Base-by-base conservation (phyloP, 2,888 invertebrate genomes). In the Tenthredo distinguenda region DNA sequence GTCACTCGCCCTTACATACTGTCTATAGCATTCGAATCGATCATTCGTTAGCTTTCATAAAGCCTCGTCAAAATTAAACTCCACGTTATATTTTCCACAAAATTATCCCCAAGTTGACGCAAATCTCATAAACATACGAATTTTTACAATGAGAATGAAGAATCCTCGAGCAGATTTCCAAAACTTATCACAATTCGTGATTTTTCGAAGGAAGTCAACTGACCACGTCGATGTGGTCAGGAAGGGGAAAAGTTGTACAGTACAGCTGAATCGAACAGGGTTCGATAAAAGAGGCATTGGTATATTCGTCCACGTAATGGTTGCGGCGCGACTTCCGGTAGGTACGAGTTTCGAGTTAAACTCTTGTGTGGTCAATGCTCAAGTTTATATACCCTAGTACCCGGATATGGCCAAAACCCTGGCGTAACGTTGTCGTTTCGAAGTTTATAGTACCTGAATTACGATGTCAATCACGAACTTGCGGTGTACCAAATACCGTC, bases 401-500 rank as follows among this genome's bases (percentile, higher is more conserved):
- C 83, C 83, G 83, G 83, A 83, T 83, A 83, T 68, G 47, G 83
- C 68, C 83, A 68, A 83, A 83, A 83, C 47, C 47, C 18, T 18
- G 31, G 47, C 68, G 68, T 58, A 71, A 83, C 31, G 71, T 65
- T 40, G 83, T 83, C 65, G 58, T 83, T 83, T 83, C 12, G 50
- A 83, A 83, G 47, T 31, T 65, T 83, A 81, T 40, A 74, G 37
- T 81, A 68, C 83, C 83, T 83, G 71, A 68, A 68, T 83, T 83
- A 71, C 83, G 47, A 92, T 92, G 90, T 92, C 86, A 88, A 91
- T 91, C 91, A 92, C 92, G 91, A 88, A 84, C 88, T 88, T 82
- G 62, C 62, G 88, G 88, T 91, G 91, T 92, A 91, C 90, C 90
- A 91, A 92, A 92, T 92, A 92, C 91, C 90, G 89, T 88, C 86